Conservation (phyloP, 2,888 invertebrate species). For the Mystacides longicornis region DNA sequence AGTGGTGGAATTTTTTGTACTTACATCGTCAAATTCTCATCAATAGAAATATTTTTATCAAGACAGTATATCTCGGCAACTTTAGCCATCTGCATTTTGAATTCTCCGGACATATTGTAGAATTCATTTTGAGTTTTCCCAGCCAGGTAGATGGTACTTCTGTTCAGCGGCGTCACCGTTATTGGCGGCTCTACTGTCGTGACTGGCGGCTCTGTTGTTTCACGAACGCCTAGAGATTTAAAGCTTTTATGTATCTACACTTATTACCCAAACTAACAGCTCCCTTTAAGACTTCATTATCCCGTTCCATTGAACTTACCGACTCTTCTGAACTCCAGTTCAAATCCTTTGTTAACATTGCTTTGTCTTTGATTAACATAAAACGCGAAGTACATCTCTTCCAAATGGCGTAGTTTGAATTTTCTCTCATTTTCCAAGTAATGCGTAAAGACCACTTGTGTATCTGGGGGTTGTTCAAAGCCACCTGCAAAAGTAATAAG, state of each 20-base stretch:
- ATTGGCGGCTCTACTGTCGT: slow-evolving; percentile 31
- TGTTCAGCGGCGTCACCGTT: slow-evolving; percentile 30
- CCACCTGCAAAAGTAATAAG: slow-evolving; percentile 18
- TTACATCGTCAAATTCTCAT: slow-evolving; percentile 27
- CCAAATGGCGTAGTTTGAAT: slow-evolving; percentile 18
- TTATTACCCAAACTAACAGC: too few species aligned
- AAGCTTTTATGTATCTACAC: too few species aligned
- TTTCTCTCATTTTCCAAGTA: slow-evolving; percentile 16
- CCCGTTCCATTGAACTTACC: slow-evolving; percentile 12
- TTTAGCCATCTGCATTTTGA: slow-evolving; percentile 36
- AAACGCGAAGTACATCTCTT: slow-evolving; percentile 16
- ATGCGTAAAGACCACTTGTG: slow-evolving; percentile 13
- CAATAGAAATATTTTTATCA: slow-evolving; percentile 34
- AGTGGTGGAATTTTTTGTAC: too few species aligned
- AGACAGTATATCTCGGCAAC: slow-evolving; percentile 40
- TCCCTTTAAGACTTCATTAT: too few species aligned
- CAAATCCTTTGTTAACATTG: slow-evolving; percentile 18
- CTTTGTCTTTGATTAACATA: not conserved
- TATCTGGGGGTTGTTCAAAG: not conserved
- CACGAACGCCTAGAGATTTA: not conserved
- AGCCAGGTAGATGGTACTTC: slow-evolving; percentile 34
- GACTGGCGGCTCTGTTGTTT: slow-evolving; percentile 25
- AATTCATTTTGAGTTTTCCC: slow-evolving; percentile 33
- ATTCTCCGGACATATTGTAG: slow-evolving; percentile 31
- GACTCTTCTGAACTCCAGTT: slow-evolving; percentile 15